Base-by-base conservation (phyloP, 2,888 invertebrate genomes). In the Melanchra persicariae region DNA sequence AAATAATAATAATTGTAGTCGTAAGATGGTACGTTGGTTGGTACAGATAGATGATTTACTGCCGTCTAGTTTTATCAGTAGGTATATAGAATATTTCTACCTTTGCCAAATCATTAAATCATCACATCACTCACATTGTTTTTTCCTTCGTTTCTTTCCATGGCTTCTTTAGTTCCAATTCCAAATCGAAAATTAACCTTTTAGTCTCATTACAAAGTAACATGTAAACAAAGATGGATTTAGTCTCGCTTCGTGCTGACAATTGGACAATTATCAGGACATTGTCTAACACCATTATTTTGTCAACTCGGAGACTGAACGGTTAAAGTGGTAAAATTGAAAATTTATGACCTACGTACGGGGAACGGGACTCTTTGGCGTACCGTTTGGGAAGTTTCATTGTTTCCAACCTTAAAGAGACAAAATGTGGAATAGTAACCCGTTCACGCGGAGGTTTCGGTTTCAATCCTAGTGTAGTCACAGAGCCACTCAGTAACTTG, bases 241-340 rank as follows among this genome's bases (percentile, higher is more conserved):
- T 86, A 85, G 89, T 89, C 80, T 72, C 87, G 84, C 88, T 89
- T 89, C 87, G 87, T 79, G 86, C 79, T 80, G 68, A 89, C 88
- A 88, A 90, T 89, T 88, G 87, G 78, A 87, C 89, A 89, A 92
- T 92, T 90, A 87, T 86, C 80, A 83, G 78, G 74, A 83, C 86
- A 90, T 92, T 93, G 93, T 93, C 87, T 91, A 83, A 83, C 83
- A 86, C 87, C 90, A 92, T 93, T 93, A 93, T 92, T 92, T 91
- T 91, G 91, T 91, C 91, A 93, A 91, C 91, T 89, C 81, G 83
- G 82, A 80, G 87, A 82, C 90, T 85, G 51, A 88, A 92, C 93
- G 88, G 91, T 91, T 91, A 91, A 86, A 90, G 89, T 92, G 89
- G 90, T 90, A 89, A 91, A 92, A 90, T 90, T 85, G 83, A 86